These are phyloP conservation scores for Metaphire vulgaris DNA, from an alignment of 1,140 invertebrate species.

Conservation along the genomic window DNA sequence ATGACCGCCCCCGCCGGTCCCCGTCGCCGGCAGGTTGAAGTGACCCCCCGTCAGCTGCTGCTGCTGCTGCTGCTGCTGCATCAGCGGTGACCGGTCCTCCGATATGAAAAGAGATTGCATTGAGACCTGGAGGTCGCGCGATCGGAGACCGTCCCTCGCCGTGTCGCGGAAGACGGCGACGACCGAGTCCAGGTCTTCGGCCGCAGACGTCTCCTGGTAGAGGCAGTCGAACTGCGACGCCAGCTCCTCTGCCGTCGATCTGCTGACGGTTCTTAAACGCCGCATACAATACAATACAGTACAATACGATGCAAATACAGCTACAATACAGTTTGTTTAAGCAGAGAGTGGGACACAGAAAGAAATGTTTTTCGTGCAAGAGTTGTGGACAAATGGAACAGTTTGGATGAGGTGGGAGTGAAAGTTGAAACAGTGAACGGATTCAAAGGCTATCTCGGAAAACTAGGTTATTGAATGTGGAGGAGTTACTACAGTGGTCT, in stretches of 20 bases:
- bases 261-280: slow-evolving; percentile 49
- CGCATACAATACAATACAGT: too few species aligned
- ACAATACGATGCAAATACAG: too few species aligned
- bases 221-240: slow-evolving; percentile 44
- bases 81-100: slow-evolving; percentile 39
- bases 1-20: not conserved
- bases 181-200: slow-evolving; percentile 50
- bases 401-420: too few species aligned
- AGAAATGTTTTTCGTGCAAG: too few species aligned
- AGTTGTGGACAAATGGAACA: too few species aligned
- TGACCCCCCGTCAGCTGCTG: not conserved
- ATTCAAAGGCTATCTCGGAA: too few species aligned
- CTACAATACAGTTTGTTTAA: too few species aligned
- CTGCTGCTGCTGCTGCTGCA: not conserved
- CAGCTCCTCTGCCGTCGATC: slow-evolving; percentile 43
- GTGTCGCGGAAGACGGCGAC: slow-evolving; percentile 47
- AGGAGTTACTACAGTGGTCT: too few species aligned
- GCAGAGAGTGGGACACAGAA: too few species aligned
- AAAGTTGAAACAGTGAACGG: too few species aligned
- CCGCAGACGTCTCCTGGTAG: slow-evolving; percentile 50
- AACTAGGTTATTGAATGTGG: too few species aligned
- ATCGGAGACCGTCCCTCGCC: slow-evolving; percentile 38
- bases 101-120: slow-evolving; percentile 35
- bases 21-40: not conserved
- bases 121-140: not conserved